Evolutionary conservation across 2,888 invertebrate species (phyloP), one percentile per base, ranked within the genome.

Genomic region (Kuschelorhynchus macadamiae): DNA sequence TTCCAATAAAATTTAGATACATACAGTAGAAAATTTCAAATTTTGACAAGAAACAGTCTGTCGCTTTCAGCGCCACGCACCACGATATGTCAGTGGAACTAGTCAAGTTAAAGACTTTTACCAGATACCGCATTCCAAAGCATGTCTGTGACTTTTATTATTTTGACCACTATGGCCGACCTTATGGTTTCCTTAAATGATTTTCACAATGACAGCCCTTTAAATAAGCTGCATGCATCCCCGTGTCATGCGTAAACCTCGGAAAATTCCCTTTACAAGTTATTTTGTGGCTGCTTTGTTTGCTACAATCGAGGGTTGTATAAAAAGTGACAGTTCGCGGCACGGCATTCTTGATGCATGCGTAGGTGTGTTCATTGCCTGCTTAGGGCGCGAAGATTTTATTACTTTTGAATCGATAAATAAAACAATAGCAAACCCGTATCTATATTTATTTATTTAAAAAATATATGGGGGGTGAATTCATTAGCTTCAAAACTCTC

Each of bases 341-440:
- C 60, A 65, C 66, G 66, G 66, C 53, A 61, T 64, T 64, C 64
- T 56, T 69, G 42, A 70, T 70, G 65, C 65, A 66, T 66, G 70
- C 70, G 70, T 70, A 70, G 70, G 70, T 70, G 70, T 70, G 66
- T 66, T 69, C 61, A 21, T 20, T 55, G 46, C 55, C 41, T 49
- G 63, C 56, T 56, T 56, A 32, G 53, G 49, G 56, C 56, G 56
- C 32, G 56, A 55, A 56, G 55, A 55, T 56, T 49, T 39, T 64
- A 64, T 64, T 60, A 60, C 30, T 50, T 56, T 56, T 49, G 41
- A 56, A 64, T 64, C 63, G 47, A 64, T 64, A 64, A 64, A 62
- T 62, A 62, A 44, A 42, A 62, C 46, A 52, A 52, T 33, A 53
- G 41, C 36, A 39, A 52, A 39, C 21, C 42, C 55, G 42, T 55